These are phyloP conservation scores for Scytalopus superciliaris DNA, from an alignment of 2,113 vertebrate species.

Conservation along the genomic window DNA sequence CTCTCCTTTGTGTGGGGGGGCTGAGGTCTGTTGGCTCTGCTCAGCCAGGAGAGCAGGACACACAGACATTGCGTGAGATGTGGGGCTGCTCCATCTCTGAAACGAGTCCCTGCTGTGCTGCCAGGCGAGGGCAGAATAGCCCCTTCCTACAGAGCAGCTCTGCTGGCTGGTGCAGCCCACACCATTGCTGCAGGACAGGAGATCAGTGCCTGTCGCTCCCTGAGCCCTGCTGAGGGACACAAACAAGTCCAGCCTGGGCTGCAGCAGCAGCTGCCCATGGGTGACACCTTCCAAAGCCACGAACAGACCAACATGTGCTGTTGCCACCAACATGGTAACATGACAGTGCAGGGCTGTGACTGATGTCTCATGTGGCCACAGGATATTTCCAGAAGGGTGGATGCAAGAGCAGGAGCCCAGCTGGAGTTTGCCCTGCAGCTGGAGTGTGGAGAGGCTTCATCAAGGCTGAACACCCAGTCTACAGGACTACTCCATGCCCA, in stretches of 20 bases:
- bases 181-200: neutral
- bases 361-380: accelerated
- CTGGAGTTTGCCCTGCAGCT: neutral
- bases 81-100: neutral
- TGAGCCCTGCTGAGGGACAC: accelerated
- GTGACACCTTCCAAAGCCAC: neutral
- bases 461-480: neutral
- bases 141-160: neutral
- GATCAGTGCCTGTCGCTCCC: accelerated
- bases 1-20: accelerated
- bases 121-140: accelerated
- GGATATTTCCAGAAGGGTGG: neutral
- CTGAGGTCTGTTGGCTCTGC: accelerated
- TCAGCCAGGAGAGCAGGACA: neutral
- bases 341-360: neutral
- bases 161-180: neutral
- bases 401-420: neutral
- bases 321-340: accelerated
- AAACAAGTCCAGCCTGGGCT: neutral
- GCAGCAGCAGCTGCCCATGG: neutral
- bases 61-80: accelerated
- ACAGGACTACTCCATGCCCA: neutral
- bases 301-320: accelerated
- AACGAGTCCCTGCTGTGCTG: neutral
- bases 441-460: neutral